Evolutionary conservation across 2,888 invertebrate genomes (phyloP).

Genomic region (Acrobasis suavella): DNA sequence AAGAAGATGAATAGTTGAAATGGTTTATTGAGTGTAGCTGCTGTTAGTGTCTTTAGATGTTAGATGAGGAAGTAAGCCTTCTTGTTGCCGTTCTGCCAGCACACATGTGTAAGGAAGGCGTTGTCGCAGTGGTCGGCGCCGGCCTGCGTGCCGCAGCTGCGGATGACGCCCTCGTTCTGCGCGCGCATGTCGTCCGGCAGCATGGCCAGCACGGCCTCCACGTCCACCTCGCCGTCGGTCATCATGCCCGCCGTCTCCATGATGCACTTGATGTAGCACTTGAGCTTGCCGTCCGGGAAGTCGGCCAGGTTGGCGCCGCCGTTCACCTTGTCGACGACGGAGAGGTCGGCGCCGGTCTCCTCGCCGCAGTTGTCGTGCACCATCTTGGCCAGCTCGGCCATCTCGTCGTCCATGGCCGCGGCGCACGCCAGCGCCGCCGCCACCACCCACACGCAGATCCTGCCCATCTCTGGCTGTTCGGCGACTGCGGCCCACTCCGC

Average conservation of each 20-base stretch:
- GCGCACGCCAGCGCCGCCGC: conserved; percentile 31
- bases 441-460: conserved; percentile 20
- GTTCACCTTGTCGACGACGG: conserved; percentile 58
- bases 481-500: conserved; percentile 10
- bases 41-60: not conserved
- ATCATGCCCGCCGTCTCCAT: conserved; percentile 76
- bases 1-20: conserved; percentile 12
- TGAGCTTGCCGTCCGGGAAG: conserved; percentile 55
- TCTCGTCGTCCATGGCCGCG: conserved; percentile 58
- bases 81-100: conserved; percentile 68
- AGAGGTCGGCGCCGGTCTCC: conserved; percentile 60
- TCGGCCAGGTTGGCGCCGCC: conserved; percentile 52
- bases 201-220: conserved; percentile 65
- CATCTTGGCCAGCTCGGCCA: conserved; percentile 68
- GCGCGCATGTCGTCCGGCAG: conserved; percentile 55
- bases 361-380: conserved; percentile 62
- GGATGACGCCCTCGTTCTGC: conserved; percentile 48
- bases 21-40: conserved; percentile 21
- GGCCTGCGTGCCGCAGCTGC: conserved; percentile 57
- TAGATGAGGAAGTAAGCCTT: conserved; percentile 65
- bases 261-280: conserved; percentile 72
- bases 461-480: conserved; percentile 16
- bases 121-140: conserved; percentile 71
- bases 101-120: conserved; percentile 66
- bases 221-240: conserved; percentile 61